phyloP scores from a whole-genome alignment of 2,113 vertebrate genomes.

The Ochotona princeps region DNA sequence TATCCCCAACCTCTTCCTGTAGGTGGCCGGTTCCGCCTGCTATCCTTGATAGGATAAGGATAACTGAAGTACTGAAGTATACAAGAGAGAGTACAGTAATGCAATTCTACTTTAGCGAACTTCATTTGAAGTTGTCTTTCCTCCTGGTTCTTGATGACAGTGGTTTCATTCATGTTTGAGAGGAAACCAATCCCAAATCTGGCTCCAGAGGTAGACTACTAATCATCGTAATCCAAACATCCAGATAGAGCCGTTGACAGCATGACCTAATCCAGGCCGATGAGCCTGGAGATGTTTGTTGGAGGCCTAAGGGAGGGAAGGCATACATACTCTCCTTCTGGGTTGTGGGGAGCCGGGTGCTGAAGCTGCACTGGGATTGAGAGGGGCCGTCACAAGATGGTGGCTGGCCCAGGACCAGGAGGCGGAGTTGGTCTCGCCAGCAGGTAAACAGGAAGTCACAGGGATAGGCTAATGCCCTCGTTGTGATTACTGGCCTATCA shows the following conservation, averaged over 20 bases:
- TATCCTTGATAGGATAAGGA: neutral
- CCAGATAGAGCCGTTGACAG: neutral
- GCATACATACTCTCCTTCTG: neutral
- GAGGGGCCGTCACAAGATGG: no score
- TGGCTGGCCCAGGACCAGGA: no score
- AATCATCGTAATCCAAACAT: constrained; percentile 29
- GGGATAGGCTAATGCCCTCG: no score
- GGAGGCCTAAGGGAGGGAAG: neutral
- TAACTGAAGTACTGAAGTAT: neutral
- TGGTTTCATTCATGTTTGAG: neutral
- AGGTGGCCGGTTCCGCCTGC: neutral
- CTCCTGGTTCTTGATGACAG: neutral
- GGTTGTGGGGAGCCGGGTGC: no score
- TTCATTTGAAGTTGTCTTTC: neutral
- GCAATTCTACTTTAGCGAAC: neutral
- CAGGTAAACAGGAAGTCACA: no score
- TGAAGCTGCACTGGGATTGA: no score
- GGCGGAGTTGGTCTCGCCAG: no score
- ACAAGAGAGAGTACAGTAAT: neutral
- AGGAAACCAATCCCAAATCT: neutral
- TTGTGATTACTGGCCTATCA: no score
- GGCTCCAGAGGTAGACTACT: neutral
- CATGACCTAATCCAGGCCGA: neutral
- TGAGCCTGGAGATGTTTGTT: neutral
- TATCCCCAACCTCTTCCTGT: neutral